Evolutionary conservation across 2,888 invertebrate genomes (phyloP).

Genomic region (Polymixis lichenea): DNA sequence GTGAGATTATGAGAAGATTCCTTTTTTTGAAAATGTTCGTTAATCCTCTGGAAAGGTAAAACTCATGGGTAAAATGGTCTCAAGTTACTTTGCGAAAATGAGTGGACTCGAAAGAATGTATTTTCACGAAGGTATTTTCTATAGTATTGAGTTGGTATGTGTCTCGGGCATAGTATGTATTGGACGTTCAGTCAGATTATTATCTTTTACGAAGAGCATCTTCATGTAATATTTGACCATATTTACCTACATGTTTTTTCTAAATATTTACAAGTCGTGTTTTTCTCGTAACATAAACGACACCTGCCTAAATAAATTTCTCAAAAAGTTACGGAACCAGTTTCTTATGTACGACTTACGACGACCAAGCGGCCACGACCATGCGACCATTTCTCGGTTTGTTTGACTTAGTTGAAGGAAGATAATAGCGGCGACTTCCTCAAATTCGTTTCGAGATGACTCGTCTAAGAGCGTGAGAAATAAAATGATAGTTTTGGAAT

Average conservation of each 20-base stretch:
- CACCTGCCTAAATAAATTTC: constrained; percentile 64
- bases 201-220: constrained; percentile 12
- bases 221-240: constrained; percentile 28
- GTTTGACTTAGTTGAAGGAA: constrained; percentile 85
- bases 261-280: constrained; percentile 55
- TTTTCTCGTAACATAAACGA: constrained; percentile 49
- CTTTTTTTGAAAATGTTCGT: background rate
- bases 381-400: constrained; percentile 73
- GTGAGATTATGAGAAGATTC: background rate
- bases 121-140: no score
- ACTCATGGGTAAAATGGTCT: no score
- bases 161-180: background rate
- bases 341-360: constrained; percentile 55
- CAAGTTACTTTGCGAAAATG: no score
- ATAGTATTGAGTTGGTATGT: no score
- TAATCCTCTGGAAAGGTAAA: no score
- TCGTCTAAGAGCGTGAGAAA: constrained; percentile 85
- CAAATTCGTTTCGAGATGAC: constrained; percentile 86
- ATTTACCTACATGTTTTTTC: constrained; percentile 43
- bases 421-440: constrained; percentile 87
- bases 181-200: constrained; percentile 3
- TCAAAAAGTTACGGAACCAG: constrained; percentile 65
- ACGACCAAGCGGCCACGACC: constrained; percentile 28
- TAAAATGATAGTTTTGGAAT: constrained; percentile 77
- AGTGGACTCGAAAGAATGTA: no score